phyloP scores from a whole-genome alignment of 2,113 vertebrate genomes.

The Electrona antarctica region DNA sequence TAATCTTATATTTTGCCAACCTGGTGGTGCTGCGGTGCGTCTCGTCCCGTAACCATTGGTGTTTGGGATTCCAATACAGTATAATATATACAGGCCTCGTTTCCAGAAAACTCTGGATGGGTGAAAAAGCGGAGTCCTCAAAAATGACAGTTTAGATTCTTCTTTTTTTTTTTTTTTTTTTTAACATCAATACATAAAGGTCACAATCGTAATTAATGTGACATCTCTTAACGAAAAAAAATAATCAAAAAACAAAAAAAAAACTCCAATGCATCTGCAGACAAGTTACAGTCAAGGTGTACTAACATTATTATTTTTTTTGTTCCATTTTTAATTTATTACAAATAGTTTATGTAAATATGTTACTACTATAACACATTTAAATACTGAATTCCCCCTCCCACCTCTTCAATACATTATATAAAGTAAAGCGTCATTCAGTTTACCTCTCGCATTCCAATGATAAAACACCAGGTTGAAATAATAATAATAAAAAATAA shows the following conservation, averaged over 20 bases:
- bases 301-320: constrained; percentile 50
- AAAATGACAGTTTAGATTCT: constrained; percentile 13
- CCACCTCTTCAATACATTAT: too few species aligned
- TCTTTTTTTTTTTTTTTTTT: neutral
- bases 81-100: too few species aligned
- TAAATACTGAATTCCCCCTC: constrained; percentile 75
- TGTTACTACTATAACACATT: constrained; percentile 67
- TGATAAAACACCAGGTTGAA: constrained; percentile 48
- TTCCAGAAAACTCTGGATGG: constrained; percentile 45
- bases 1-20: too few species aligned
- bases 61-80: too few species aligned
- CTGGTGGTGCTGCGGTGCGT: too few species aligned
- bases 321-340: constrained; percentile 40
- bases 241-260: too few species aligned
- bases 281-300: constrained; percentile 48
- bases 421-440: too few species aligned
- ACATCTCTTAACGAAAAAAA: constrained; percentile 68
- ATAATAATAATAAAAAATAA: constrained; percentile 9
- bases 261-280: constrained; percentile 42
- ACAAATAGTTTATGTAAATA: constrained; percentile 76
- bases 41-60: too few species aligned
- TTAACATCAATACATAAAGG: constrained; percentile 50
- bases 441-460: constrained; percentile 43
- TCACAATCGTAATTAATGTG: constrained; percentile 55
- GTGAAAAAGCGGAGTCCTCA: constrained; percentile 41